phyloP scores from a whole-genome alignment of 2,888 invertebrate species.

The Formica aserva region DNA sequence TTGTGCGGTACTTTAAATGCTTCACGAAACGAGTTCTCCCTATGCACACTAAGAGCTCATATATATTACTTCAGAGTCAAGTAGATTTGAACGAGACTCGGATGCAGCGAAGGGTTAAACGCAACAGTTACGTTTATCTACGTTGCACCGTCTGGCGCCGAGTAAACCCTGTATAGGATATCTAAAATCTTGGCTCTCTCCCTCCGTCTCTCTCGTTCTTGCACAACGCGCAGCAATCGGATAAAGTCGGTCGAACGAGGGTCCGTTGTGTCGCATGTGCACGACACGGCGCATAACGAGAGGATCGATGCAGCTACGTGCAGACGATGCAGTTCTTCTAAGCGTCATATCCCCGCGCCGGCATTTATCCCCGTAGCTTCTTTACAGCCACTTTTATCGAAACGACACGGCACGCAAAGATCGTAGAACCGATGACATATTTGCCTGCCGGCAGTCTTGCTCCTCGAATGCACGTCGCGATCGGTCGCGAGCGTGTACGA shows the following conservation, averaged over 20 bases:
- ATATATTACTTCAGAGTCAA: not conserved
- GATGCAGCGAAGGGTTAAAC: slow-evolving; percentile 11
- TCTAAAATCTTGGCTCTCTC: slow-evolving; percentile 2
- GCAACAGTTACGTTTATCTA: slow-evolving; percentile 35
- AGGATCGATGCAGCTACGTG: slow-evolving; percentile 33
- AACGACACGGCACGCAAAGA: slow-evolving; percentile 9
- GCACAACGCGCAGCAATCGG: slow-evolving; percentile 21
- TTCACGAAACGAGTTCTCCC: not conserved
- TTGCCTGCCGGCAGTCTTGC: not conserved
- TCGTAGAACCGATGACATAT: slow-evolving; percentile 15
- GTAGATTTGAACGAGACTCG: slow-evolving; percentile 15
- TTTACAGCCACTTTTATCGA: slow-evolving; percentile 12
- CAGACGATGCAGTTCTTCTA: slow-evolving; percentile 40
- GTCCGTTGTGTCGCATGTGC: slow-evolving; percentile 5
- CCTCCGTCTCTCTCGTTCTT: slow-evolving; percentile 19
- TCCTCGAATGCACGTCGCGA: not conserved
- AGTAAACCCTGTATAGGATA: slow-evolving; percentile 37
- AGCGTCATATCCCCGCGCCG: not conserved
- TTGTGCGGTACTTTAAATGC: not conserved
- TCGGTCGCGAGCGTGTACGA: not conserved
- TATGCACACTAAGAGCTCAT: not conserved
- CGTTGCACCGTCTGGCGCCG: slow-evolving; percentile 28
- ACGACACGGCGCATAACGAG: slow-evolving; percentile 27
- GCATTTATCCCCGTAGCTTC: slow-evolving; percentile 18
- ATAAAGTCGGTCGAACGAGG: slow-evolving; percentile 26